Conservation (phyloP, 1,140 invertebrate species). For the Galleria mellonella region DNA sequence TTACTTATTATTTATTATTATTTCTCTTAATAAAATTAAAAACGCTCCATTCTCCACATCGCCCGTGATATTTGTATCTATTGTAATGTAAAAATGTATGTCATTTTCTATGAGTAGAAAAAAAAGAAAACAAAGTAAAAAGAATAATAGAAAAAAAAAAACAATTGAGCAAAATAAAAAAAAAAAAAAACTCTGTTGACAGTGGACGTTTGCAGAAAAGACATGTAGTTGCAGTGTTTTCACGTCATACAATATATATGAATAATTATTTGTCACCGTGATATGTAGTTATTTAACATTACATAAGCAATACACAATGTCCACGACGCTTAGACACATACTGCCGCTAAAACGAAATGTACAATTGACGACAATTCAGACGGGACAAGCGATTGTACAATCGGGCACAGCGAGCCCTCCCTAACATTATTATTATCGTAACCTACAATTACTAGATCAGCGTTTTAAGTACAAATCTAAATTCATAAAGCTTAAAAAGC, state of each 20-base stretch:
- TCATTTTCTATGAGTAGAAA: conserved; percentile 7
- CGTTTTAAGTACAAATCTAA: conserved; percentile 51
- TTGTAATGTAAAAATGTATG: conserved; percentile 16
- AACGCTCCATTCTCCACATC: conserved; percentile 1
- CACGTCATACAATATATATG: background rate
- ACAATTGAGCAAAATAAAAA: conserved; percentile 12
- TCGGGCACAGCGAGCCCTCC: conserved; percentile 29
- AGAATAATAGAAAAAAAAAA: conserved; percentile 7
- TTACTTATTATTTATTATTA: conserved; percentile 12
- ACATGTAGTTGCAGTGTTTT: conserved; percentile 8
- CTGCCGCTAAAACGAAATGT: conserved; percentile 12
- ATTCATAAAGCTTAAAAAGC: conserved; percentile 50
- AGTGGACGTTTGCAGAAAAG: conserved; percentile 6
- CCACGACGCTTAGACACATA: background rate
- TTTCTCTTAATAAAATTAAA: conserved; percentile 3
- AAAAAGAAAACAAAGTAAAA: conserved; percentile 9
- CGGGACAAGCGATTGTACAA: conserved; percentile 40
- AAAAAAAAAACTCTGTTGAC: background rate
- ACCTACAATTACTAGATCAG: conserved; percentile 19
- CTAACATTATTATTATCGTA: conserved; percentile 18
- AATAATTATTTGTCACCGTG: conserved; percentile 58
- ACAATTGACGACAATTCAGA: conserved; percentile 33
- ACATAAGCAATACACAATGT: conserved; percentile 20
- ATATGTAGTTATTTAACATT: conserved; percentile 46
- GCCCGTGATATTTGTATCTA: conserved; percentile 10